Evolutionary conservation across 2,113 vertebrate genomes (phyloP).

Genomic region (Hirundichthys speculiger): DNA sequence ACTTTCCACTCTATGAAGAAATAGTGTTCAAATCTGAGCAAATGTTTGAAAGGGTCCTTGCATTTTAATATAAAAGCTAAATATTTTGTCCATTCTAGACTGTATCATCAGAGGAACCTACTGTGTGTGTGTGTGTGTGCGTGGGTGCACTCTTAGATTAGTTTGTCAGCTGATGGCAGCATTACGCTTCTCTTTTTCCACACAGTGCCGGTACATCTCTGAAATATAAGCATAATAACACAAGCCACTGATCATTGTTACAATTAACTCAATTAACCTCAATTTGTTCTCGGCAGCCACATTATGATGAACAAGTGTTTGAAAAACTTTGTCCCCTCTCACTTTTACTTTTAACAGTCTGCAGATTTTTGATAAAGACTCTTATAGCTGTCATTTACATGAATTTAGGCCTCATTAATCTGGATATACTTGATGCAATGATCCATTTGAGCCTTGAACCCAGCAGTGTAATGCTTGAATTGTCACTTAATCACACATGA

Average conservation of each 20-base stretch:
- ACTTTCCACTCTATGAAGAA: too few species aligned
- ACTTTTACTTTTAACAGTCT: neutral
- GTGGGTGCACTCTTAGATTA: neutral
- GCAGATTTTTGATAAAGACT: neutral
- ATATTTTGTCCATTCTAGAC: too few species aligned
- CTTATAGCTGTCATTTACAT: conserved; percentile 21
- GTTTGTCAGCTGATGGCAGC: neutral
- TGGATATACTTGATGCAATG: neutral
- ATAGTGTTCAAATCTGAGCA: too few species aligned
- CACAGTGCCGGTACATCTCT: neutral
- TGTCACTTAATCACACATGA: conserved; percentile 24
- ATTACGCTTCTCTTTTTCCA: neutral
- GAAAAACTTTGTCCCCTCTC: too few species aligned
- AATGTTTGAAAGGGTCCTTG: too few species aligned
- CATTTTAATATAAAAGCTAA: too few species aligned
- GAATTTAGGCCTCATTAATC: conserved; percentile 24
- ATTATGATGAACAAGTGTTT: too few species aligned
- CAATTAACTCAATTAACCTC: neutral
- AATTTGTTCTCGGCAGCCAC: neutral
- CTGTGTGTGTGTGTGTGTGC: too few species aligned
- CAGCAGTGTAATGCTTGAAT: conserved; percentile 12
- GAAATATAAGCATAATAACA: neutral
- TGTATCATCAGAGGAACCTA: too few species aligned
- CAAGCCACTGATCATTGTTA: neutral
- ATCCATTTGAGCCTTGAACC: conserved; percentile 8